Percentiles rank a stretch among this genome's conserved stretches.
Evolutionary conservation across 2,888 invertebrate species (phyloP).

Genomic region (Protophormia terraenovae): DNA sequence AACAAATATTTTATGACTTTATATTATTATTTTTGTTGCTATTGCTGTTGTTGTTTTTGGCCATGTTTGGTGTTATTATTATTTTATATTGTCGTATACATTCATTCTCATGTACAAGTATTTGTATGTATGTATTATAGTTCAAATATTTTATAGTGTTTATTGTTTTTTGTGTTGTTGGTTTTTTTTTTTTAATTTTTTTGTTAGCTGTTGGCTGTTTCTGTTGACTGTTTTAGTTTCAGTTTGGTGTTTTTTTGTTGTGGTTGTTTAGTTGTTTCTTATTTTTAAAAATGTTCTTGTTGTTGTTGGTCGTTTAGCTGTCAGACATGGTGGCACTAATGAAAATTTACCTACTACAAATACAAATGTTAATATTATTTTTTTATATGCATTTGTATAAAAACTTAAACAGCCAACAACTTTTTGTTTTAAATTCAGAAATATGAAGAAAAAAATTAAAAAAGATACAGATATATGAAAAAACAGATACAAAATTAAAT

Average conservation of each 20-base stretch:
- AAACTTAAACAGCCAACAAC: conserved; percentile 35
- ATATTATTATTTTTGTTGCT: conserved; percentile 14
- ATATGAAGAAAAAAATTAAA: too few species aligned
- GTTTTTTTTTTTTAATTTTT: conserved; percentile 9
- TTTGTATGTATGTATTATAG: conserved; percentile 18
- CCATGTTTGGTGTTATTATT: not conserved
- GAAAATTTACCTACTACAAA: conserved; percentile 62
- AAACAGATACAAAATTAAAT: conserved; percentile 25
- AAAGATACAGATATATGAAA: not conserved
- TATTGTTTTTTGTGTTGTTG: conserved; percentile 37
- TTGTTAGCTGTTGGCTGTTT: conserved; percentile 33
- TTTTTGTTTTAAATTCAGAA: conserved; percentile 17
- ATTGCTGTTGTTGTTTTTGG: not conserved
- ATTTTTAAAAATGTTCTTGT: conserved; percentile 21
- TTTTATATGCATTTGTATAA: conserved; percentile 53
- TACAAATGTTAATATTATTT: conserved; percentile 7
- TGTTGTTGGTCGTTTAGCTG: conserved; percentile 51
- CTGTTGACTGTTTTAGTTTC: conserved; percentile 18
- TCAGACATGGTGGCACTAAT: conserved; percentile 67
- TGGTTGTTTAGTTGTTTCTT: conserved; percentile 22
- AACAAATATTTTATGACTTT: conserved; percentile 55
- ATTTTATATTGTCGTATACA: not conserved
- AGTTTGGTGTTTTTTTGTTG: not conserved
- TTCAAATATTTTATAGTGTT: conserved; percentile 49
- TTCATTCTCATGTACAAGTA: not conserved